phyloP scores from a whole-genome alignment of 2,113 vertebrate genomes.

The Salvelinus fontinalis region DNA sequence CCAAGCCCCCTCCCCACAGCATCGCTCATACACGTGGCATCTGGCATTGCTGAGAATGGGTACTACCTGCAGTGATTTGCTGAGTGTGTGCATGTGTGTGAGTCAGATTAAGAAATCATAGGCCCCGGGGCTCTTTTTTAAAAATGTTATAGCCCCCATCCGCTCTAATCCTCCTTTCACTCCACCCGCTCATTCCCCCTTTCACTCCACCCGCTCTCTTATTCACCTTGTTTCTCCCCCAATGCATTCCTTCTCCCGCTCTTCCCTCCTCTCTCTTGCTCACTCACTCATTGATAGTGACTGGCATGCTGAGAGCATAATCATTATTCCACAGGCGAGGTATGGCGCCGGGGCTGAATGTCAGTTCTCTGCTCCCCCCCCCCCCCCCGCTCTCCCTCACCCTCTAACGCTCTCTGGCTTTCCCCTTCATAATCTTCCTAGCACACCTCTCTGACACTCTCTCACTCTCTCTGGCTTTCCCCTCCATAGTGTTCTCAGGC shows the following conservation, averaged over 20 bases:
- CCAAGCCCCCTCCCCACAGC: too few species aligned
- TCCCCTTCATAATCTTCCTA: conserved; percentile 28
- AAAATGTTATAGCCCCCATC: neutral
- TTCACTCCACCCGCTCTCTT: neutral
- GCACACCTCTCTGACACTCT: conserved; percentile 23
- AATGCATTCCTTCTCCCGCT: too few species aligned
- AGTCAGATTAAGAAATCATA: too few species aligned
- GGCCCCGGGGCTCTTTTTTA: too few species aligned
- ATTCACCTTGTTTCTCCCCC: conserved; percentile 21
- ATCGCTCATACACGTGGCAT: neutral
- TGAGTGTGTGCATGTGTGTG: neutral
- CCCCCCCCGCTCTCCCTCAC: conserved; percentile 7
- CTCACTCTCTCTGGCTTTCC: neutral
- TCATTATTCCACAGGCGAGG: conserved; percentile 62
- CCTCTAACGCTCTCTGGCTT: neutral
- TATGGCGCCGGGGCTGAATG: conserved; percentile 57
- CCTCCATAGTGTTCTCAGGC: conserved; percentile 10
- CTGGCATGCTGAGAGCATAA: conserved; percentile 61
- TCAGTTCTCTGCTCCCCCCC: conserved; percentile 47
- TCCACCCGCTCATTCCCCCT: conserved; percentile 13
- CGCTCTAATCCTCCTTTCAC: conserved; percentile 15
- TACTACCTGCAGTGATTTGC: neutral
- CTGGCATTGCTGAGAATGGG: neutral
- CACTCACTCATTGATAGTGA: conserved; percentile 67
- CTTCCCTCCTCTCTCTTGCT: conserved; percentile 21